Evolutionary conservation across 2,113 vertebrate genomes (phyloP), one percentile per base, ranked within the genome.

Genomic region (Eclectus roratus): DNA sequence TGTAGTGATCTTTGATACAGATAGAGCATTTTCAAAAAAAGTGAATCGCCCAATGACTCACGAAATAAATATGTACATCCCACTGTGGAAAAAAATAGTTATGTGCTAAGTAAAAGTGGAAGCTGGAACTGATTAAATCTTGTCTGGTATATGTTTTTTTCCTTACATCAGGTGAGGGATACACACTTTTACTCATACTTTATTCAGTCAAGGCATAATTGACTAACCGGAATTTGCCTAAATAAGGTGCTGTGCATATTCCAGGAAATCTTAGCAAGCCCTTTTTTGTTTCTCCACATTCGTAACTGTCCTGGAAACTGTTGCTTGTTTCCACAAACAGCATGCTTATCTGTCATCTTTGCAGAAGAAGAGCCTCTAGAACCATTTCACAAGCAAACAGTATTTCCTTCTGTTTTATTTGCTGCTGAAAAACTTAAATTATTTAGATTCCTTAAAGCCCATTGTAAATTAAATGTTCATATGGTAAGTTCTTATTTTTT

Each of bases 11-110:
- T 80, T 85, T 86, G 33, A 35, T 53, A 61, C 31, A 91, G 52
- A 24, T n/a, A 37, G 1, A 39, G 5, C 18, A 19, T 79, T 91
- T 89, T 72, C 9, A 4, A 24, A 95, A 94, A 87, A 47, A 63
- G 37, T 80, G 70, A 89, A 53, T 92, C 53, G 19, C 82, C 24
- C 35, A 68, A 39, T 96, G 94, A 96, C 35, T 97, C 93, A 91
- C 1, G 0, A 69, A 80, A 91, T 79, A 83, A 49, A 23, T 4
- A 83, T 23, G 50, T 39, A 33, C 58, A 65, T 61, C 60, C 43
- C 74, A 53, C 46, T 7, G 1, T 0, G 61, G 91, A 93, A 96
- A 94, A 95, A 93, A 71, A 65, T 13, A 88, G 60, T 49, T 88
- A 88, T 4, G 29, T 21, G 20, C 8, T 70, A 74, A 94, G 44